Conservation (phyloP, 2,888 invertebrate genomes). For the Parasteatoda lunata region DNA sequence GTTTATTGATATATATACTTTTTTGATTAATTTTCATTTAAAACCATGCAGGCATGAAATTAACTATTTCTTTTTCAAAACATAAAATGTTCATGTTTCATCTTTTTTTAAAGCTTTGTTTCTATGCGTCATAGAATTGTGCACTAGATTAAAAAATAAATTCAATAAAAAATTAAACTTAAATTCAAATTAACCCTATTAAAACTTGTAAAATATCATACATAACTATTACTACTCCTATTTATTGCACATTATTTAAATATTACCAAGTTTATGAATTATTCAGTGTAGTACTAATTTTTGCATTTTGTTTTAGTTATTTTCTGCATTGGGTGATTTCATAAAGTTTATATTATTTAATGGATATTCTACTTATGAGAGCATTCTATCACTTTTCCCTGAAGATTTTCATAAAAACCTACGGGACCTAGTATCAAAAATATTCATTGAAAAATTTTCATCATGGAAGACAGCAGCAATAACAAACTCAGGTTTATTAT, state of each 20-base stretch:
- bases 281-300: background rate
- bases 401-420: conserved; percentile 65
- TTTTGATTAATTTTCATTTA: too few relatives aligned
- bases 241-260: background rate
- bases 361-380: conserved; percentile 51
- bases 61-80: too few relatives aligned
- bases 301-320: conserved; percentile 37
- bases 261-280: background rate
- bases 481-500: conserved; percentile 40
- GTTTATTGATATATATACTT: too few relatives aligned
- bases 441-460: conserved; percentile 52
- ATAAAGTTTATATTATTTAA: conserved; percentile 51
- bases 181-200: too few relatives aligned
- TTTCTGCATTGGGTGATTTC: conserved; percentile 26
- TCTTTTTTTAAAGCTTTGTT: too few relatives aligned
- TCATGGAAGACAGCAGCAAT: conserved; percentile 52
- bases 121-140: too few relatives aligned
- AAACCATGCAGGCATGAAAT: too few relatives aligned
- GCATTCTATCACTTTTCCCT: conserved; percentile 50
- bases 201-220: too few relatives aligned
- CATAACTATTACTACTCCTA: too few relatives aligned
- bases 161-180: too few relatives aligned
- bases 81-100: too few relatives aligned
- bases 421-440: conserved; percentile 61
- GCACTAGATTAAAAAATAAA: too few relatives aligned